These are phyloP conservation scores for Meloidogyne exigua DNA, from an alignment of 1,140 invertebrate genomes.

Conservation along the genomic window DNA sequence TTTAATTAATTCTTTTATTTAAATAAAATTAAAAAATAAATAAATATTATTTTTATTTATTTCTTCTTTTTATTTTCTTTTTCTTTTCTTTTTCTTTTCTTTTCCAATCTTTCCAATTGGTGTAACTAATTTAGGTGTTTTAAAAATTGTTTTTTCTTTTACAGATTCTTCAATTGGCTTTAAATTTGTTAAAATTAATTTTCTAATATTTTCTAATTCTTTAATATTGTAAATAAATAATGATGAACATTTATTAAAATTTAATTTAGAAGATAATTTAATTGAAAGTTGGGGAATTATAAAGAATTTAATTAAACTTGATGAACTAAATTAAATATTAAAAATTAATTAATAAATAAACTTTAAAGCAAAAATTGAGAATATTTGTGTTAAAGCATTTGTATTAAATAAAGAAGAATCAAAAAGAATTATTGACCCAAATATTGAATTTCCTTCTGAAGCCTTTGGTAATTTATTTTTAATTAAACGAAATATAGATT, in stretches of 20 bases:
- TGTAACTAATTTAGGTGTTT: conserved; percentile 10
- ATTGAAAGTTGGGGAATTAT: conserved; percentile 10
- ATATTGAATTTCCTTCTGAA: neutral
- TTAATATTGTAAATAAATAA: neutral
- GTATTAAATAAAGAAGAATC: neutral
- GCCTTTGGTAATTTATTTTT: neutral
- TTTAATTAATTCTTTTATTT: too few relatives aligned
- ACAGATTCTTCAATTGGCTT: neutral
- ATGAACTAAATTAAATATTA: neutral
- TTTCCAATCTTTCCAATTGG: neutral
- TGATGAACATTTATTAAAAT: neutral
- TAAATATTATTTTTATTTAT: neutral
- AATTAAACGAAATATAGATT: neutral
- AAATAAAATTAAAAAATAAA: neutral
- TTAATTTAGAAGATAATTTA: conserved; percentile 1
- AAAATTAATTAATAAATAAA: neutral
- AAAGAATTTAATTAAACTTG: conserved; percentile 6
- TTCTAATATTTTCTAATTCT: neutral
- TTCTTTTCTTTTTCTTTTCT: neutral
- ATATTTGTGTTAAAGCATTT: neutral
- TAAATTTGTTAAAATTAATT: neutral
- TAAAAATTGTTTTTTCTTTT: neutral
- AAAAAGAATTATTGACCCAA: neutral
- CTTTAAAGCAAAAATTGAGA: neutral
- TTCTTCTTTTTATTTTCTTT: neutral